Conservation (phyloP, 2,113 vertebrate species). For the Heterotis niloticus region DNA sequence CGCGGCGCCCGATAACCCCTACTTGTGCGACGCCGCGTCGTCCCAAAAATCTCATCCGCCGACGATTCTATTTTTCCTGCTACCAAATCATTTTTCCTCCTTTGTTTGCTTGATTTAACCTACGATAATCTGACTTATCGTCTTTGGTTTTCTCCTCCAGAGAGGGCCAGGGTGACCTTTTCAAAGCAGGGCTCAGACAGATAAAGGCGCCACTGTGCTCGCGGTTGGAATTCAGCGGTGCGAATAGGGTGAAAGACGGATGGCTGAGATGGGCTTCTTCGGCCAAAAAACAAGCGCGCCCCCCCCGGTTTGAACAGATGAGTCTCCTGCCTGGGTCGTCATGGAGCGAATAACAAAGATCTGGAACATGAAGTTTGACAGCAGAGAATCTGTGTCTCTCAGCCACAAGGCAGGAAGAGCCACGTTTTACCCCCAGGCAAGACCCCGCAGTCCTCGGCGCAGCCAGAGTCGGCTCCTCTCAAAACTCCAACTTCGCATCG, state of each 20-base stretch:
- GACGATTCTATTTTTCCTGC: slow-evolving; percentile 22
- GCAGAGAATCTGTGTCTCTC: no score
- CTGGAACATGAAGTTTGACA: no score
- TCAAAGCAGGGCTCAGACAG: background rate
- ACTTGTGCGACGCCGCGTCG: slow-evolving; percentile 31
- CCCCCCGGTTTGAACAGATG: no score
- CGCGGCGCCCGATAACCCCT: slow-evolving; percentile 45
- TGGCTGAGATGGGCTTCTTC: background rate
- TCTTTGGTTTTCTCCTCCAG: slow-evolving; percentile 34
- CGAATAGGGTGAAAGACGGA: background rate
- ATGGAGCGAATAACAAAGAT: no score
- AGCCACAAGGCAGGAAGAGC: no score
- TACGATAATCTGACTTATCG: slow-evolving; percentile 23
- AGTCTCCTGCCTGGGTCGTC: no score
- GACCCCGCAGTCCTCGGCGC: no score
- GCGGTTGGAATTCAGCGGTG: background rate
- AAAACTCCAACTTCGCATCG: no score
- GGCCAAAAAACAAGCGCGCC: no score
- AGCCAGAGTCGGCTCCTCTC: no score
- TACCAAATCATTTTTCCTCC: slow-evolving; percentile 27
- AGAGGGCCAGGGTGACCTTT: slow-evolving; percentile 48
- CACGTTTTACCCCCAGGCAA: no score
- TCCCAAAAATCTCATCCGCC: slow-evolving; percentile 18
- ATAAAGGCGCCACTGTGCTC: background rate
- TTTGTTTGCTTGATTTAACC: slow-evolving; percentile 24